Base-by-base conservation (phyloP, 2,888 invertebrate genomes). In the Drosophila lutescens region DNA sequence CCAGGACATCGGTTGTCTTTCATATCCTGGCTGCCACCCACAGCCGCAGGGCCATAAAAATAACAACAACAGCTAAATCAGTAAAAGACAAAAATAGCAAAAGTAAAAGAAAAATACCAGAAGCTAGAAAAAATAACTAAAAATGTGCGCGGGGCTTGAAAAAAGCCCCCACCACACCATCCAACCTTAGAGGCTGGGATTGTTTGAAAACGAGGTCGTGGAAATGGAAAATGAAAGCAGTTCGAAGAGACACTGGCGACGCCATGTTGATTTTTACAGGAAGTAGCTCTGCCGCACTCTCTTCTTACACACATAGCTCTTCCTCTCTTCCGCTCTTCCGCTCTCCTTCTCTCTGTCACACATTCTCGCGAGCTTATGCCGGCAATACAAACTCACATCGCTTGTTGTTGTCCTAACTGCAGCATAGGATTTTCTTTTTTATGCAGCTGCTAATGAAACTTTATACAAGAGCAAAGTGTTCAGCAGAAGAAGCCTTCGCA, bases 141-240 rank as follows among this genome's bases (percentile, higher is more conserved):
- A 74, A 78, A 65, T 67, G 74, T 71, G 47, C 56, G 43, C 41
- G 43, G 12, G 20, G n/a, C 49, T 49, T 50, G 43, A 44, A 60
- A 43, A 54, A 70, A 12, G 3, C 0, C 7, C 23, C 13, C 8
- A 8, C 2, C 7, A n/a, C 13, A 23, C n/a, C 61, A 54, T 63
- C 36, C 68, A 41, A 57, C 57, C 57, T 68, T 67, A 49, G 34
- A 47, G 34, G 47, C 49, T 58, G 44, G 26, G 40, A 34, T 53
- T 56, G 58, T 59, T 55, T 74, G 53, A 61, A 91, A 91, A 90
- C 85, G 91, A 91, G 91, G 91, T 91, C 91, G 91, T 89, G 90
- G 87, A 90, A 90, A 91, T 89, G 90, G 91, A 91, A 91, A 91
- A 91, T 88, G 91, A 91, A 91, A 91, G 91, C 91, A 87, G 74